Conservation (phyloP, 2,113 vertebrate genomes). For the Sitta europaea region DNA sequence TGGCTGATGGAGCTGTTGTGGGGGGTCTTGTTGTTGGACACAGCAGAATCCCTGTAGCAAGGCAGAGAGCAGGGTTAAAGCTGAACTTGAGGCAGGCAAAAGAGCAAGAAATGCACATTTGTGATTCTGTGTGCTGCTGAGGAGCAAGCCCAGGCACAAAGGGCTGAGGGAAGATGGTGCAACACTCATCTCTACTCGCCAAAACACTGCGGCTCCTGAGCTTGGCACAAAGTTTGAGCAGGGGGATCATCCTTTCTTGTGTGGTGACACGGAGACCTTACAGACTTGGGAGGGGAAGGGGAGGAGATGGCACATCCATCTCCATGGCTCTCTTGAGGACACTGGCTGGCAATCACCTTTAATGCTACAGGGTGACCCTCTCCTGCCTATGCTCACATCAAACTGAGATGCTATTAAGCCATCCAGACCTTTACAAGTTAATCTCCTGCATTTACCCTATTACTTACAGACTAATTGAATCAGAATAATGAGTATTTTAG, state of each 20-base stretch:
- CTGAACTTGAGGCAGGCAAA: not conserved
- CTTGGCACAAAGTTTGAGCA: not conserved
- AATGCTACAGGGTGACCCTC: not conserved
- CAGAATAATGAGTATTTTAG: not conserved
- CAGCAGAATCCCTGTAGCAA: slow-evolving; percentile 86
- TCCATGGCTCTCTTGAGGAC: not conserved
- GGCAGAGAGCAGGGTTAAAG: not conserved
- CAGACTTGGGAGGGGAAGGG: not conserved
- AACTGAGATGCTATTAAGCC: not conserved
- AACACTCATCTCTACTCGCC: not conserved
- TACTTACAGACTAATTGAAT: not conserved
- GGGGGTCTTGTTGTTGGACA: slow-evolving; percentile 93
- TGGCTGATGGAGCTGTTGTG: slow-evolving; percentile 97
- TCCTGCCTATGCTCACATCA: not conserved
- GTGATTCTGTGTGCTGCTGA: not conserved
- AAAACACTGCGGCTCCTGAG: not conserved
- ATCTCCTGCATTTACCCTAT: not conserved
- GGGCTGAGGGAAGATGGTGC: not conserved
- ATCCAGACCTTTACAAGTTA: not conserved
- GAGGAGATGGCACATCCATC: not conserved
- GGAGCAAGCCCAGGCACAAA: not conserved
- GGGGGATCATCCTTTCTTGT: not conserved
- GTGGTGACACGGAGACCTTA: not conserved
- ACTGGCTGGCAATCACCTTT: not conserved
- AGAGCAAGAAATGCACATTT: not conserved